Conservation (phyloP, 1,140 invertebrate genomes). For the Drosophila prosaltans region DNA sequence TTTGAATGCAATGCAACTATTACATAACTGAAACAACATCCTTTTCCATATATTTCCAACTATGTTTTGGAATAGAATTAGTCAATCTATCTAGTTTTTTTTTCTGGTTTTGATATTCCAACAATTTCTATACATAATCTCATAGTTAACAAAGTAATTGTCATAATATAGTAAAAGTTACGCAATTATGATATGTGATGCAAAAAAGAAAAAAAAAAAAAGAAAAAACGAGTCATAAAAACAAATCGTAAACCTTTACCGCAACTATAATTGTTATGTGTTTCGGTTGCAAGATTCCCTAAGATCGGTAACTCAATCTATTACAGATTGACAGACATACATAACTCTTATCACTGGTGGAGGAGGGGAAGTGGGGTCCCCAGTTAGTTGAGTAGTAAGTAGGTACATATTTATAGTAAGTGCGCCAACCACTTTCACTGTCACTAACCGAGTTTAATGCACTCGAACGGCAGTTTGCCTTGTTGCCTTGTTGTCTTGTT, state of each 20-base stretch:
- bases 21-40: no score
- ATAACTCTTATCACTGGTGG: background rate
- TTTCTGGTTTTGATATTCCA: no score
- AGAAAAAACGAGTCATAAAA: background rate
- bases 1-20: background rate
- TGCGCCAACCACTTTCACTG: slow-evolving; percentile 74
- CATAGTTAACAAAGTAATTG: no score
- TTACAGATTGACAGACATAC: slow-evolving; percentile 5
- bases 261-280: background rate
- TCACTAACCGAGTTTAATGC: slow-evolving; percentile 76
- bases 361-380: background rate
- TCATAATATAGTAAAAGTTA: no score
- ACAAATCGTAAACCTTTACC: slow-evolving; percentile 3
- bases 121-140: no score
- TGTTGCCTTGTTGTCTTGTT: slow-evolving; percentile 31
- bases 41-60: no score
- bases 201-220: background rate
- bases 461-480: slow-evolving; percentile 61
- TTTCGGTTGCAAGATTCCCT: background rate
- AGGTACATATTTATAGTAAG: slow-evolving; percentile 41
- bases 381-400: slow-evolving; percentile 21
- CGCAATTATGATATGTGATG: background rate
- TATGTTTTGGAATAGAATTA: no score
- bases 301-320: background rate
- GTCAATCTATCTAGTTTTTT: no score